Conservation (phyloP, 2,797 vertebrate species). For the Rhinichthys osculus region DNA sequence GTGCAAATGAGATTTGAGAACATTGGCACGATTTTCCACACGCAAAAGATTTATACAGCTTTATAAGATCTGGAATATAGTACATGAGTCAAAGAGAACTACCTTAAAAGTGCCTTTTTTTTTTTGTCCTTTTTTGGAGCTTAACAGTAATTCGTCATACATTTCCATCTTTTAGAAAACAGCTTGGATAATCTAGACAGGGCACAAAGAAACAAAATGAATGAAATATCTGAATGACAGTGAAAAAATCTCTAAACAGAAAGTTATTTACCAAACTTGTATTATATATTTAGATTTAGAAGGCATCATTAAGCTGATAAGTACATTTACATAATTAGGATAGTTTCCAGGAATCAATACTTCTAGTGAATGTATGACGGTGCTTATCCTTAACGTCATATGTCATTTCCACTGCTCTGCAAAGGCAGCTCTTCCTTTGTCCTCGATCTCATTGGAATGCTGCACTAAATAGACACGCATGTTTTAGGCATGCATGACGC, state of each 20-base stretch:
- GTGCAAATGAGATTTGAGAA: not conserved
- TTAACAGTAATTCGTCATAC: not conserved
- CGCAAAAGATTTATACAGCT: too few species aligned
- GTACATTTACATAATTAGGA: not conserved
- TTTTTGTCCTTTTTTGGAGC: not conserved
- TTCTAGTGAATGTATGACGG: not conserved
- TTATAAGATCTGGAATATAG: not conserved
- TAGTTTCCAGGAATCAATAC: not conserved
- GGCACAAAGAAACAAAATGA: not conserved
- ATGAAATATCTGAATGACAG: too few species aligned
- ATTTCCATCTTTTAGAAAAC: not conserved
- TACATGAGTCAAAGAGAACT: not conserved
- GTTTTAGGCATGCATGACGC: not conserved
- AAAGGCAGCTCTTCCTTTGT: constrained; percentile 9
- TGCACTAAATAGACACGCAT: not conserved
- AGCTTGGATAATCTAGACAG: not conserved
- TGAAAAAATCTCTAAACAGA: not conserved
- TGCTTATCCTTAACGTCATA: not conserved
- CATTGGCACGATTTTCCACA: not conserved
- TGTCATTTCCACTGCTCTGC: not conserved
- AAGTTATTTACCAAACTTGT: not conserved
- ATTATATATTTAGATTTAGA: not conserved
- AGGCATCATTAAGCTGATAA: not conserved
- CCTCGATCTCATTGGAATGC: not conserved
- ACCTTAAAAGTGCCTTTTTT: not conserved